Percentiles rank a stretch among this genome's conserved stretches.
Conservation (phyloP, 2,797 vertebrate species). For the Hippopotamyrus pictus region DNA sequence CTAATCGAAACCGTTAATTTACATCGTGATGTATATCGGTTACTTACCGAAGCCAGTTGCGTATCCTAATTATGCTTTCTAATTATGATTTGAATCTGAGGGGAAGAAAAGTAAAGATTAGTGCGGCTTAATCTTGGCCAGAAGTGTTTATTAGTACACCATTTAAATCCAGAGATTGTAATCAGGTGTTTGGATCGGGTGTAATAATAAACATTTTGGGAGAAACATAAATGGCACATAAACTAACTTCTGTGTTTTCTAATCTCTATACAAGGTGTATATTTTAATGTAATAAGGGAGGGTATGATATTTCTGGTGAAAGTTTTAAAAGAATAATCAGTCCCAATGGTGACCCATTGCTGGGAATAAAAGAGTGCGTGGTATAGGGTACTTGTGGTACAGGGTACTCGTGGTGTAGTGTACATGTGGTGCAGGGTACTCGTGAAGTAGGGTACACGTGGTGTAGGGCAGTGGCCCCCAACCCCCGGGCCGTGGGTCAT, state of each 20-base stretch:
- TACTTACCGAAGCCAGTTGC: neutral
- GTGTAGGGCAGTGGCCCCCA: no score
- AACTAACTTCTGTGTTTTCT: neutral
- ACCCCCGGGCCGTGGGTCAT: no score
- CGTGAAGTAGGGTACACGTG: neutral
- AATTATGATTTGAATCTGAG: conserved; percentile 4
- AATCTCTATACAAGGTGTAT: neutral
- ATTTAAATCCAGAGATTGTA: neutral
- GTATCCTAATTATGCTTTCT: neutral
- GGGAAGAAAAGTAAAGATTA: conserved; percentile 1
- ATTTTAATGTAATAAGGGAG: neutral
- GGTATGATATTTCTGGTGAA: neutral
- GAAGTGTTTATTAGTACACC: neutral
- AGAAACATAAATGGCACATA: neutral
- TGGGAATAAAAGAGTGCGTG: neutral
- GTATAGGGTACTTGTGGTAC: neutral
- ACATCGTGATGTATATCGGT: neutral
- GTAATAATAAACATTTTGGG: neutral
- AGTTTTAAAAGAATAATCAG: neutral
- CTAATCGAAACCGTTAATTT: neutral
- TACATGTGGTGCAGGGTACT: neutral
- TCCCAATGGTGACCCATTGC: neutral
- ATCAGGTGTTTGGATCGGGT: neutral
- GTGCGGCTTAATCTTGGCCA: neutral
- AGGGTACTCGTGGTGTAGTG: neutral